Percentiles rank a stretch among this genome's conserved stretches.
Evolutionary conservation across 2,797 vertebrate genomes (phyloP).

Genomic region (Chloroceryle inda): DNA sequence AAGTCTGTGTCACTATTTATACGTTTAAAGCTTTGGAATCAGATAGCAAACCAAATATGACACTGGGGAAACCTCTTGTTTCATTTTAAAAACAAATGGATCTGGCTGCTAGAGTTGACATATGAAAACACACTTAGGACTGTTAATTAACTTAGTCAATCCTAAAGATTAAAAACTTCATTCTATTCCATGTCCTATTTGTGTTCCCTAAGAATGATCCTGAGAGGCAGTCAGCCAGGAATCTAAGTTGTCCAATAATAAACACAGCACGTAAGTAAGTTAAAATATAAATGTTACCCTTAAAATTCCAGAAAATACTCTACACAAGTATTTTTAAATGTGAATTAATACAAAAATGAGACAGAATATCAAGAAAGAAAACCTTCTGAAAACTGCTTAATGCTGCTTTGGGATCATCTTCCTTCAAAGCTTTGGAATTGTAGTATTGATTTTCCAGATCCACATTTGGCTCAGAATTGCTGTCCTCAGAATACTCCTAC

Average conservation of each 20-base stretch:
- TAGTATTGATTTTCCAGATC: slow-evolving; percentile 96
- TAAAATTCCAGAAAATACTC: not conserved
- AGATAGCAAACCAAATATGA: not conserved
- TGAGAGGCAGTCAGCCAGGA: not conserved
- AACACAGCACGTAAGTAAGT: not conserved
- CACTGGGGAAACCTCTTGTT: not conserved
- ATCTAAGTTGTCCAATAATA: not conserved
- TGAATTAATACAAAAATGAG: not conserved
- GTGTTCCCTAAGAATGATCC: not conserved
- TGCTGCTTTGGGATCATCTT: slow-evolving; percentile 93
- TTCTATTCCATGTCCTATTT: not conserved
- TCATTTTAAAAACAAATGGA: not conserved
- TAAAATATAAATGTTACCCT: not conserved
- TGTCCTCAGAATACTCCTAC: slow-evolving; percentile 94
- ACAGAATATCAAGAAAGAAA: not conserved
- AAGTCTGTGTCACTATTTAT: not conserved
- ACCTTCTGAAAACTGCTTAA: slow-evolving; percentile 95
- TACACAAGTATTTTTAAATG: not conserved
- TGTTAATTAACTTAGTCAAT: not conserved
- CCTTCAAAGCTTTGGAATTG: slow-evolving; percentile 95
- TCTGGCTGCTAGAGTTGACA: not conserved
- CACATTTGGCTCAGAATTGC: slow-evolving; percentile 93
- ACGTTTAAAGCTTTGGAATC: not conserved
- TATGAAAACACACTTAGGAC: not conserved
- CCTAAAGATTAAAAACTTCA: not conserved